phyloP scores from a whole-genome alignment of 2,797 vertebrate species.

The Ficedula albicollis region DNA sequence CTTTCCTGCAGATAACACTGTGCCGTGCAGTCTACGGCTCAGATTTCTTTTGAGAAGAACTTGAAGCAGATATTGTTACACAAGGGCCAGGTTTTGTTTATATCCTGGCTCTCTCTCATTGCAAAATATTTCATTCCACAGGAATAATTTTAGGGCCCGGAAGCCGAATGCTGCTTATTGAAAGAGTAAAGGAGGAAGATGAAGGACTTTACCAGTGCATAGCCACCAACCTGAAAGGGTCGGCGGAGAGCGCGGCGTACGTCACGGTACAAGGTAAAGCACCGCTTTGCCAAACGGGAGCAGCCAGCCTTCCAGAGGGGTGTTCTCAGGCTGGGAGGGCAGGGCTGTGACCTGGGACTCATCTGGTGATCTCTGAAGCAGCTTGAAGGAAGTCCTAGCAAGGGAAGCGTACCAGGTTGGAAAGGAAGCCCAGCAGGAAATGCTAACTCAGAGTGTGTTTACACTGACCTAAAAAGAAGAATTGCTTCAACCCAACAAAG shows the following conservation, averaged over 20 bases:
- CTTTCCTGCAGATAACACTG: background rate
- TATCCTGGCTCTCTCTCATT: conserved; percentile 49
- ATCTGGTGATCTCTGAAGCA: background rate
- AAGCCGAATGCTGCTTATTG: conserved; percentile 88
- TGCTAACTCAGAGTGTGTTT: conserved; percentile 49
- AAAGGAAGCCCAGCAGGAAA: conserved; percentile 64
- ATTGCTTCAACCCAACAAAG: conserved; percentile 46
- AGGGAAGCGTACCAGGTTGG: conserved; percentile 51
- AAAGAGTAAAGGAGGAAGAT: conserved; percentile 89
- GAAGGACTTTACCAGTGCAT: conserved; percentile 90
- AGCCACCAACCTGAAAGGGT: conserved; percentile 89
- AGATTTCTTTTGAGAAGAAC: conserved; percentile 10
- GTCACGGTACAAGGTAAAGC: conserved; percentile 88
- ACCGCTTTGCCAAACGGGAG: background rate
- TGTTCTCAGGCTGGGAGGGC: background rate
- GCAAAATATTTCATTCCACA: conserved; percentile 72
- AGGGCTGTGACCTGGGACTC: background rate
- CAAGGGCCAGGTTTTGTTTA: conserved; percentile 50
- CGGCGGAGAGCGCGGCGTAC: conserved; percentile 85
- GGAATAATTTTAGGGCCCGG: conserved; percentile 88
- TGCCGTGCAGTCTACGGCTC: background rate
- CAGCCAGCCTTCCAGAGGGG: background rate
- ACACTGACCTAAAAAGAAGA: conserved; percentile 56
- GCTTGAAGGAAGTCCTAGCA: conserved; percentile 13
- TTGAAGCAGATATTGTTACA: conserved; percentile 50